Evolutionary conservation across 2,888 invertebrate species (phyloP), one percentile per base, ranked within the genome.

Genomic region (Mythimna loreyi): DNA sequence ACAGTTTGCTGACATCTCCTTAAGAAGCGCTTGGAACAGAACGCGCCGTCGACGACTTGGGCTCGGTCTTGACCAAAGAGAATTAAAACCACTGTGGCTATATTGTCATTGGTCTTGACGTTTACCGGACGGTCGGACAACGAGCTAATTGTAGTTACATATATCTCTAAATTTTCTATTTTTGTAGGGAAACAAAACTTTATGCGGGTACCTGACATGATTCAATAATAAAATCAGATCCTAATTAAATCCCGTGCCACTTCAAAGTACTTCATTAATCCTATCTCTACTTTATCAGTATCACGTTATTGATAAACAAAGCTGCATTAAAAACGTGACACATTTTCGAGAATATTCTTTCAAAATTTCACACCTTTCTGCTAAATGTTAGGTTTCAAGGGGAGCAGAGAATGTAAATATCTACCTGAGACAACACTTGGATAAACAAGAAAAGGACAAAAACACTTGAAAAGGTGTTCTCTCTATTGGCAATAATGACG

Each of bases 371-470:
- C 61, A 55, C 50, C 50, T 36, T 47, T 57, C 52, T 65, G 57
- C 63, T 49, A 73, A 72, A 53, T 45, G 4, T 30, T 1, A 30
- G 21, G 50, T 53, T 64, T 58, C 50, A 65, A 68, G 30, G 19
- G 50, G 45, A 64, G 60, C 60, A 43, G 36, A 53, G 49, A 55
- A 45, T 43, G 36, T 28, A 25, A 33, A 63, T 47, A 72, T 56
- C 28, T 69, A 65, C 78, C 78, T 62, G 64, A 69, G 33, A 36
- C 36, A 50, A 2, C 78, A 78, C 74, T 74, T 74, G 69, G n/a
- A 33, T 47, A 67, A 67, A 61, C 53, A 67, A 59, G 23, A 67
- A 62, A 67, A 63, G n/a, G 57, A 59, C 40, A 60, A 74, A 66
- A 63, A 72, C 72, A 67, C 30, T 21, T 67, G 50, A n/a, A 43